Conservation (phyloP, 2,888 invertebrate species). For the Chaetoderma sp. region DNA sequence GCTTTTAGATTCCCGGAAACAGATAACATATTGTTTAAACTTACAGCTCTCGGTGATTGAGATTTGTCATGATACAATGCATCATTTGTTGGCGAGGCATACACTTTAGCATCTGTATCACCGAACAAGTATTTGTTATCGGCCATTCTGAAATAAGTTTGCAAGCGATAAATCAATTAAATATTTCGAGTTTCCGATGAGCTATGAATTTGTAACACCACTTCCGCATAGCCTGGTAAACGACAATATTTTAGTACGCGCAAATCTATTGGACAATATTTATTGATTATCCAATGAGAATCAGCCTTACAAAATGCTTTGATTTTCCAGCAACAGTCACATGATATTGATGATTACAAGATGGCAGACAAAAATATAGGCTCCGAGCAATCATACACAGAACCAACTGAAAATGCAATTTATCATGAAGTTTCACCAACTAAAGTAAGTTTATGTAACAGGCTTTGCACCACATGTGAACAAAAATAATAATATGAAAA, state of each 20-base stretch:
- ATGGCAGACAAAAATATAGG: slow-evolving; percentile 14
- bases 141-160: slow-evolving; percentile 25
- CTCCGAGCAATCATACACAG: not conserved
- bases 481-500: too few species aligned
- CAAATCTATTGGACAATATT: too few species aligned
- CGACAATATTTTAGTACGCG: too few species aligned
- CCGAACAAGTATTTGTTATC: slow-evolving; percentile 17
- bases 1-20: too few species aligned
- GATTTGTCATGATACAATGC: slow-evolving; percentile 55
- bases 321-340: too few species aligned
- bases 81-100: slow-evolving; percentile 15
- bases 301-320: too few species aligned
- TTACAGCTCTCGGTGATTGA: slow-evolving; percentile 51
- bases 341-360: slow-evolving; percentile 2
- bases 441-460: slow-evolving; percentile 40
- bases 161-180: too few species aligned
- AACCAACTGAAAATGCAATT: slow-evolving; percentile 43
- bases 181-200: too few species aligned
- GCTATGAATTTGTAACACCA: too few species aligned
- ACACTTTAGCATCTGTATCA: slow-evolving; percentile 7
- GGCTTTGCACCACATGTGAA: not conserved
- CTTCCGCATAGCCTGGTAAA: too few species aligned
- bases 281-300: too few species aligned
- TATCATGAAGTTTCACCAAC: slow-evolving; percentile 53
- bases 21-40: slow-evolving; percentile 14